These are phyloP conservation scores for Oreohelix idahoensis DNA, from an alignment of 1,140 invertebrate genomes.

Conservation along the genomic window DNA sequence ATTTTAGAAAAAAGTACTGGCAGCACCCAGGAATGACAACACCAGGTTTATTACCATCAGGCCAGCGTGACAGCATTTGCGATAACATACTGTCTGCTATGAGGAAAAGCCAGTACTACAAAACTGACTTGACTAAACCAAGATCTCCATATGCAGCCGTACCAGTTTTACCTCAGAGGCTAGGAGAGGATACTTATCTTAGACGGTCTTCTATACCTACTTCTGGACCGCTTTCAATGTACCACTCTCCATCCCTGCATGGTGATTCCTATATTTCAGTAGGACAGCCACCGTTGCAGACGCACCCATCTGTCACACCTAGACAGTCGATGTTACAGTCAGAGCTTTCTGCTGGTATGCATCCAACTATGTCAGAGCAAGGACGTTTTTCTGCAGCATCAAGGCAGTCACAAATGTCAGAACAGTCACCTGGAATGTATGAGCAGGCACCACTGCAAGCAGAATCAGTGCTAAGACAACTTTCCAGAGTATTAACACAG, in stretches of 20 bases:
- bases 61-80: background rate
- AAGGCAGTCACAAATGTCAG: too few relatives aligned
- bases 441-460: too few relatives aligned
- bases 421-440: too few relatives aligned
- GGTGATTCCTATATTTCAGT: background rate
- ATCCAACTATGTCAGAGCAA: background rate
- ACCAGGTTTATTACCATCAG: background rate
- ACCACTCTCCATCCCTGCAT: background rate
- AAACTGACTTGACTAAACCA: background rate
- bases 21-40: background rate
- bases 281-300: background rate
- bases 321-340: background rate
- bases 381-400: background rate
- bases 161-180: background rate
- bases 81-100: background rate
- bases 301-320: background rate
- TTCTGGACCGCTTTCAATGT: background rate
- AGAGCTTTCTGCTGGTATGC: background rate
- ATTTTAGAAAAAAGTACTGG: too few relatives aligned
- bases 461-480: too few relatives aligned
- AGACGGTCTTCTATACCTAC: background rate
- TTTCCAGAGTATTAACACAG: too few relatives aligned
- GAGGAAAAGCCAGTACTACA: background rate
- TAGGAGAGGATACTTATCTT: background rate
- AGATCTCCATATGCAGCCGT: background rate